Evolutionary conservation across 2,113 vertebrate genomes (phyloP), one percentile per base, ranked within the genome.

Genomic region (Gavia stellata): DNA sequence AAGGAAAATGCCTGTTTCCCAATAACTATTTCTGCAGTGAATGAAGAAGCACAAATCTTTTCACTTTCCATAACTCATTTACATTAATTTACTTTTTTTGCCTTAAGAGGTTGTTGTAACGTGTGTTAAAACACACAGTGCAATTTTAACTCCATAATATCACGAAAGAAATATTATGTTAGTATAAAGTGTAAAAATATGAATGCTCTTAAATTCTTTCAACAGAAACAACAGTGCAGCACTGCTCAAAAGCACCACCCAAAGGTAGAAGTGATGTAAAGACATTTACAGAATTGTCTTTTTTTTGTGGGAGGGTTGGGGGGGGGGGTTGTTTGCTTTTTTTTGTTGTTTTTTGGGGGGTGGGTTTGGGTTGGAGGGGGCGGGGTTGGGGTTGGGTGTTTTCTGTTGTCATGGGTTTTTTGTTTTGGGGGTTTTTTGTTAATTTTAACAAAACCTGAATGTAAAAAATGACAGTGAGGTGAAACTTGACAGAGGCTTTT

Each of bases 211-310:
- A 78, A 74, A 87, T 59, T 92, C 78, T 77, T 93, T 2, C 12
- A 79, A 86, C 14, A 58, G 84, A 86, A 80, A 80, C 88, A 40
- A 33, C 74, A 1, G 50, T 38, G 75, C 86, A 98, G 96, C 95
- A 40, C 95, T 98, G 98, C 98, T 98, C 98, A 98, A 98, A 98
- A 98, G 98, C 98, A 96, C 98, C 98, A 98, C 98, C 98, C 98
- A 98, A 95, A 98, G 98, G 98, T 91, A 52, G 96, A 95, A 97
- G 47, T 34, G 58, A 94, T 97, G 97, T 94, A 98, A 93, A 97
- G 88, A 78, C 98, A 88, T 66, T 52, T 50, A 17, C 40, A 94
- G 78, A 97, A 85, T 24, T 92, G 49, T 86, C 33, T 47, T 79
- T 79, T 85, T 82, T 21, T 13, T 58, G 56, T 34, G 56, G 14